Conservation (phyloP, 53 echinoderm and acorn worm genomes). For the Antedon mediterranea region DNA sequence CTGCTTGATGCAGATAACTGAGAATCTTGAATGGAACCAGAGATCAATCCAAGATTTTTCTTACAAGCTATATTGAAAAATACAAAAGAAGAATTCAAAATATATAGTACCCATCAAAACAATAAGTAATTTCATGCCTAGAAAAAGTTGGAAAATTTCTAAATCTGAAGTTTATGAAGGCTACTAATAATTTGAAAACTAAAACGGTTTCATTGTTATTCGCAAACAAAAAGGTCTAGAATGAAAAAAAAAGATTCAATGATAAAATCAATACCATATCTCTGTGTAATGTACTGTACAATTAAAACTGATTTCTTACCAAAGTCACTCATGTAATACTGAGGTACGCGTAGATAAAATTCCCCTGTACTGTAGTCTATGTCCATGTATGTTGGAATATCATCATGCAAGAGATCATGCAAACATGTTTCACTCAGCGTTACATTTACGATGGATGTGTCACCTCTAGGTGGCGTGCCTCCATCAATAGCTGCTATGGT, state of each 20-base stretch:
- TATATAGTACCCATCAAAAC: too few species aligned
- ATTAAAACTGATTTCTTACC: constrained; percentile 44
- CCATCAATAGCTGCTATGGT: constrained; percentile 59
- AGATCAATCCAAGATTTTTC: constrained; percentile 45
- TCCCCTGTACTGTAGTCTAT: constrained; percentile 43
- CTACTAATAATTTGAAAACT: too few species aligned
- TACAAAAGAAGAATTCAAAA: too few species aligned
- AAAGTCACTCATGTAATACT: constrained; percentile 51
- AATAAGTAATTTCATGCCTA: too few species aligned
- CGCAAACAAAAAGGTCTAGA: too few species aligned
- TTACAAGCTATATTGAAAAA: constrained; percentile 65
- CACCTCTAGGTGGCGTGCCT: constrained; percentile 57
- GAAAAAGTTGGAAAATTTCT: too few species aligned
- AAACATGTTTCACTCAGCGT: constrained; percentile 71
- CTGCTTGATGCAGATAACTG: constrained; percentile 41
- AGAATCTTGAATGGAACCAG: constrained; percentile 52
- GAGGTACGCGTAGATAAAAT: constrained; percentile 60
- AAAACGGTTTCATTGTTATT: too few species aligned
- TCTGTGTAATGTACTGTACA: too few species aligned
- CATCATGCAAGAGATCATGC: constrained; percentile 34
- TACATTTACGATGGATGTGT: constrained; percentile 43
- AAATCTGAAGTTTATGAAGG: too few species aligned
- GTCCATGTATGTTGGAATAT: constrained; percentile 21
- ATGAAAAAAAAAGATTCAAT: too few species aligned
- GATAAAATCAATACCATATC: too few species aligned